Base-by-base conservation (phyloP, 2,797 vertebrate species). In the Odontamblyopus lacepedii region DNA sequence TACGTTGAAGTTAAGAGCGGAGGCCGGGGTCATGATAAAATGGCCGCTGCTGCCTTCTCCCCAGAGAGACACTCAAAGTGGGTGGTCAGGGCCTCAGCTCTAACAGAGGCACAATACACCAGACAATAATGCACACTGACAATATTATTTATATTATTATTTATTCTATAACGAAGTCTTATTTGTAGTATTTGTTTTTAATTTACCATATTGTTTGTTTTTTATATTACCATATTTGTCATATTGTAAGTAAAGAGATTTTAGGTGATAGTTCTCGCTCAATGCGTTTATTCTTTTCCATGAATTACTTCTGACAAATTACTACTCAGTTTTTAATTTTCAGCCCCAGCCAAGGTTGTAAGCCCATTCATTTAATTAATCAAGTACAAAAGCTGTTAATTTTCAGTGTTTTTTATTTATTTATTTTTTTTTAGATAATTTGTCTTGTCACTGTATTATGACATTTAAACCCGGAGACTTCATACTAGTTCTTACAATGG, bases 21-120 rank as follows among this genome's bases (percentile, higher is more conserved):
- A 67, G 81, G 56, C 26, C 86, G 69, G 87, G 86, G 89, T 89
- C 89, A 84, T 71, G 85, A 80, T 80, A 88, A 87, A 86, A 90
- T 86, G 90, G 82, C 83, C 69, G 77, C 86, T 70, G 67, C 78
- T 69, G 76, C 67, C 16, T 83, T 75, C 41, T 81, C 86, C 82
- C 68, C 41, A 19, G 83, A 85, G 84, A 87, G 71, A 75, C 32
- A 69, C 71, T 74, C 86, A 2, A 77, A 77, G 83, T 91, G 89
- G 88, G 88, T 91, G 90, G 88, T 87, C 89, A 85, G 73, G 56
- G 72, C 70, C 73, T 77, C 72, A 62, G 56, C 70, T 13, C 23
- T 72, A 61, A 74, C 56, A 69, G 73, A 61, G 64, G 69, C 38
- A 60, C 50, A 66, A 69, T 59, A 60, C 16, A 60, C 19, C 23